These are phyloP conservation scores for Melinopterus prodromus DNA, from an alignment of 2,888 invertebrate species.

Conservation along the genomic window DNA sequence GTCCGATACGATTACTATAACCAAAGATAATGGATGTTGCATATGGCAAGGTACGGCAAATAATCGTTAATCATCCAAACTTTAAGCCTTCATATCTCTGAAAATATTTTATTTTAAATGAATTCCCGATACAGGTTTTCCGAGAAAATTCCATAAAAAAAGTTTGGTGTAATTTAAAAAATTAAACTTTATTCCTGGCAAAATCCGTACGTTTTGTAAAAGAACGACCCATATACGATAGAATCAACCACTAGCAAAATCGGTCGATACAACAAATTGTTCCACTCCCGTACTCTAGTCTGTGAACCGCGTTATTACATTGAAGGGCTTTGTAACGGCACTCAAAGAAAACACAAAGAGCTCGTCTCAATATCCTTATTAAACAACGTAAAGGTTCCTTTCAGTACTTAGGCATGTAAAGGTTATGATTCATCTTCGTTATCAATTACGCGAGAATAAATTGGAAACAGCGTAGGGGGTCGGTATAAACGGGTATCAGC, in stretches of 20 bases:
- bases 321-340: background rate
- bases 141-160: no score
- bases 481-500: background rate
- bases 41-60: no score
- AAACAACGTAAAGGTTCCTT: background rate
- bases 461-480: background rate
- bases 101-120: no score
- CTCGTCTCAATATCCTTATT: background rate
- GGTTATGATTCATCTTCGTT: background rate
- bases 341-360: background rate
- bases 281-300: background rate
- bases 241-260: background rate
- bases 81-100: no score
- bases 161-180: no score
- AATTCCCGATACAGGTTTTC: no score
- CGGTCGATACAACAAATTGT: background rate
- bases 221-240: no score
- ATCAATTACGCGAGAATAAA: background rate
- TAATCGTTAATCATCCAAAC: no score
- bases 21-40: no score
- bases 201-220: no score
- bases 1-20: no score
- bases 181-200: no score
- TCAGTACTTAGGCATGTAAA: background rate
- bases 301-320: background rate